These are phyloP conservation scores for Spizaetus ornatus DNA, from an alignment of 2,113 vertebrate species.

Conservation along the genomic window DNA sequence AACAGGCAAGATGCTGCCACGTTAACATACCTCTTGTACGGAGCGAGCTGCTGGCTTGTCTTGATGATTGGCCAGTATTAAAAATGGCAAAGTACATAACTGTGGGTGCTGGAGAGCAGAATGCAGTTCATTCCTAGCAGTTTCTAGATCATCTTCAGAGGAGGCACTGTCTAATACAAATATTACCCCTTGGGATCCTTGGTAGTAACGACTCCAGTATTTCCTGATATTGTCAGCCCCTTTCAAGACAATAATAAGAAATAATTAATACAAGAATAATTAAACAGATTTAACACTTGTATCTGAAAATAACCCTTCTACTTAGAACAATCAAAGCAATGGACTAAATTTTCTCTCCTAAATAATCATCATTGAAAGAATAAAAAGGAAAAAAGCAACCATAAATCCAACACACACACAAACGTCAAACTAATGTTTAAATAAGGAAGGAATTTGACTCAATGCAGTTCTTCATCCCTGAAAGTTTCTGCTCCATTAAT, in stretches of 20 bases:
- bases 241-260: conserved; percentile 68
- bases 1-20: background rate
- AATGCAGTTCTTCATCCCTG: background rate
- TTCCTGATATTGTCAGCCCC: conserved; percentile 96
- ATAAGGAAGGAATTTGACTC: background rate
- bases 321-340: background rate
- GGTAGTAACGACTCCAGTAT: conserved; percentile 99
- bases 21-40: conserved; percentile 86
- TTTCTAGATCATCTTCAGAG: conserved; percentile 92
- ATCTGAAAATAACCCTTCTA: background rate
- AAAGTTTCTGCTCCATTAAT: background rate
- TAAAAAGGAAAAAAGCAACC: background rate
- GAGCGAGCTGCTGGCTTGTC: conserved; percentile 95
- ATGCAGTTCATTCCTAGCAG: conserved; percentile 92
- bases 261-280: background rate
- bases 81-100: conserved; percentile 95
- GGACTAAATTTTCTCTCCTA: background rate
- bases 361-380: background rate
- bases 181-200: conserved; percentile 96
- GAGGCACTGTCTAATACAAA: conserved; percentile 96
- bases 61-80: conserved; percentile 98
- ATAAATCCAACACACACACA: background rate
- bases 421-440: background rate
- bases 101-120: conserved; percentile 96
- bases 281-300: background rate